phyloP scores from a whole-genome alignment of 2,888 invertebrate species.

The Caenorhabditis becei region DNA sequence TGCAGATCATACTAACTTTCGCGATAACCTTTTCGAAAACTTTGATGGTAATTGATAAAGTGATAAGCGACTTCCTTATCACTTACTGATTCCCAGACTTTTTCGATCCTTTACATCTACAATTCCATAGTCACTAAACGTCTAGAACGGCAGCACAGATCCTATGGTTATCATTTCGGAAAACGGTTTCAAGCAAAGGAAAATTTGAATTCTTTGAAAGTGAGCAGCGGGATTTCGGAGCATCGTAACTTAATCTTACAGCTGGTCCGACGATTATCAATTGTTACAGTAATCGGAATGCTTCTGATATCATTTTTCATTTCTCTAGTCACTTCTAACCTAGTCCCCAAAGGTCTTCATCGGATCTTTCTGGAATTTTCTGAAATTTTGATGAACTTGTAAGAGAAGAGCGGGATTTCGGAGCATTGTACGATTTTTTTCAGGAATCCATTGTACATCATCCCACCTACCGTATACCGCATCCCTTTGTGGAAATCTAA shows the following conservation, averaged over 20 bases:
- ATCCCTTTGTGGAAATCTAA: constrained; percentile 29
- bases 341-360: constrained; percentile 6
- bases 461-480: constrained; percentile 6
- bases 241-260: background rate
- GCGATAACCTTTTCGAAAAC: constrained; percentile 1
- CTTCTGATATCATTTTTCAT: constrained; percentile 1
- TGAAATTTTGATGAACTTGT: constrained; percentile 29
- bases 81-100: constrained; percentile 9
- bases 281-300: background rate
- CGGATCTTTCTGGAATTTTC: constrained; percentile 24
- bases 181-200: constrained; percentile 40
- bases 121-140: constrained; percentile 32
- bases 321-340: background rate
- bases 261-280: constrained; percentile 31
- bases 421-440: background rate
- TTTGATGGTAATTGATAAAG: constrained; percentile 6
- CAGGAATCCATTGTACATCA: constrained; percentile 24
- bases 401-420: background rate
- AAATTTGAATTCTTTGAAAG: constrained; percentile 31
- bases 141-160: constrained; percentile 28
- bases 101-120: constrained; percentile 22
- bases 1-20: constrained; percentile 32
- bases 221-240: background rate
- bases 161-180: constrained; percentile 43
- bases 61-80: background rate